Conservation (phyloP, 2,113 vertebrate species). For the Solenodon paradoxus region DNA sequence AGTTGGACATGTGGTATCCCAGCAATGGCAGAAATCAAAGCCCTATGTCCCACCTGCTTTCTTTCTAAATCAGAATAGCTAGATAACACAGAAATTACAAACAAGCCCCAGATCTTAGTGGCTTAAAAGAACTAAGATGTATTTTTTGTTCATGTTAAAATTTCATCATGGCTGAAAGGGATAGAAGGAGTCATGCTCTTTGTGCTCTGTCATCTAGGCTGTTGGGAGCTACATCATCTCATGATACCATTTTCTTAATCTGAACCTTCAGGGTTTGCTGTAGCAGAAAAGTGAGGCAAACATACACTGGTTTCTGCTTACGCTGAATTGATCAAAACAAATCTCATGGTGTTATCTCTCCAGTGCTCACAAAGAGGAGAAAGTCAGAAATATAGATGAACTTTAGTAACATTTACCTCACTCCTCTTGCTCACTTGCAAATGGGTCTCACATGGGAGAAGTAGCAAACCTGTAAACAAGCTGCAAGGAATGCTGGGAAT, state of each 20-base stretch:
- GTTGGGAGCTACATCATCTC: not conserved
- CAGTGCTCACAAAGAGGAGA: slow-evolving; percentile 29
- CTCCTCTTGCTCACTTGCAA: not conserved
- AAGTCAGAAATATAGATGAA: slow-evolving; percentile 36
- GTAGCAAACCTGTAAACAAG: not conserved
- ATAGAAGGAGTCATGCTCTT: not conserved
- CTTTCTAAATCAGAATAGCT: not conserved
- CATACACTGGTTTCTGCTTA: not conserved
- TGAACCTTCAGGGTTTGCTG: not conserved
- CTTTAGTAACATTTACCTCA: not conserved
- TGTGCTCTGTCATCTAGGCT: not conserved
- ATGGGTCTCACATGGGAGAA: not conserved
- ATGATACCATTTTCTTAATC: not conserved
- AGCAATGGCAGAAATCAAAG: slow-evolving; percentile 43
- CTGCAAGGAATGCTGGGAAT: not conserved
- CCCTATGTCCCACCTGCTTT: not conserved
- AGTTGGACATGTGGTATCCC: not conserved
- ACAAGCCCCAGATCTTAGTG: not conserved
- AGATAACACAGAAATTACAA: not conserved
- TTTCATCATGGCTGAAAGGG: not conserved
- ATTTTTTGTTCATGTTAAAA: not conserved
- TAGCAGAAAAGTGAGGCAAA: not conserved
- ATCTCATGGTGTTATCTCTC: not conserved
- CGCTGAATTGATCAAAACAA: not conserved
- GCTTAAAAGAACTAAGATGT: slow-evolving; percentile 8